Evolutionary conservation across 2,113 vertebrate genomes (phyloP).

Genomic region (Tupaia tana): DNA sequence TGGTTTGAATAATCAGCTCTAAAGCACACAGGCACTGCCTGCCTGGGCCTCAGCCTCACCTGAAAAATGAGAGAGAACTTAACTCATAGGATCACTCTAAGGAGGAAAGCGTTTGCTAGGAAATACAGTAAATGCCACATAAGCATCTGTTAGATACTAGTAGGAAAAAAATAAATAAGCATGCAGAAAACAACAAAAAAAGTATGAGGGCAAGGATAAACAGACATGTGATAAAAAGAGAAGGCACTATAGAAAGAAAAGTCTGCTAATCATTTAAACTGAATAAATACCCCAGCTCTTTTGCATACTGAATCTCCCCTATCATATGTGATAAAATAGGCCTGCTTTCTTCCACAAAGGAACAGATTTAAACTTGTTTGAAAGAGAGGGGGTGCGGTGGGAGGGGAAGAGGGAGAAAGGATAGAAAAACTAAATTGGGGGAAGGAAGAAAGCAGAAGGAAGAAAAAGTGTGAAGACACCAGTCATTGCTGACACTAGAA

Average conservation of each 20-base stretch:
- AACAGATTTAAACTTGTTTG: not conserved
- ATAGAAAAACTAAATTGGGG: accelerated
- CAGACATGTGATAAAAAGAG: too few relatives aligned
- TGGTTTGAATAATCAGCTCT: not conserved
- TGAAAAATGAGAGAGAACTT: not conserved
- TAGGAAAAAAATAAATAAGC: not conserved
- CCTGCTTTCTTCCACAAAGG: not conserved
- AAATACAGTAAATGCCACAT: not conserved
- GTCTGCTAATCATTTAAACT: not conserved
- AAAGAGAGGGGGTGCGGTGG: not conserved
- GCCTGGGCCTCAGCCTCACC: not conserved
- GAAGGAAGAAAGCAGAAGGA: too few relatives aligned
- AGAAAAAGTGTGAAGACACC: not conserved
- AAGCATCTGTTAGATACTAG: not conserved
- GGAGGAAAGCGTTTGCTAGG: not conserved
- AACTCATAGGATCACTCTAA: not conserved
- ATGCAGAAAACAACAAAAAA: not conserved
- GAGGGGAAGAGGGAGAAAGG: not conserved
- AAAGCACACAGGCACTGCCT: not conserved
- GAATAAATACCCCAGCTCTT: not conserved
- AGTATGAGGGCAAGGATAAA: not conserved
- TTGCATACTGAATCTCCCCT: not conserved
- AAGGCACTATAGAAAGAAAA: not conserved
- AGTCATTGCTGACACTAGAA: not conserved
- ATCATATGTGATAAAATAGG: not conserved